phyloP scores from a whole-genome alignment of 2,888 invertebrate genomes.

The Orchesella flavescens region DNA sequence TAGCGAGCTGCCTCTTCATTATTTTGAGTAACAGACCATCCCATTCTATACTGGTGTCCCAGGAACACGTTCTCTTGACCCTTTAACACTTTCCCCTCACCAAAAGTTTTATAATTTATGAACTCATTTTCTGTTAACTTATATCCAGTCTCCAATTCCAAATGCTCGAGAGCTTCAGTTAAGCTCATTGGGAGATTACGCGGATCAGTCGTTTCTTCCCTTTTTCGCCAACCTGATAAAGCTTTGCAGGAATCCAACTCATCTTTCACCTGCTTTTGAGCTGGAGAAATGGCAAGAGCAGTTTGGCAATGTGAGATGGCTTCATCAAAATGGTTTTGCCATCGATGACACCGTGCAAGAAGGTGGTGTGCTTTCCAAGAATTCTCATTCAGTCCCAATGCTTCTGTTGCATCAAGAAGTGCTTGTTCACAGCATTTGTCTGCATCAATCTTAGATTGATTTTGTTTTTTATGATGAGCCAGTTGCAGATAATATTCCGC shows the following conservation, averaged over 20 bases:
- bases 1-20: conserved; percentile 45
- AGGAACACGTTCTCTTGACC: conserved; percentile 26
- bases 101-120: not conserved
- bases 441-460: conserved; percentile 3
- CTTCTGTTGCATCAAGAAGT: not conserved
- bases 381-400: conserved; percentile 15
- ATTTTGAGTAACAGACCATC: conserved; percentile 15
- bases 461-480: conserved; percentile 1
- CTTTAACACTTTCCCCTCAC: not conserved
- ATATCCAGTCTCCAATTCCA: not conserved
- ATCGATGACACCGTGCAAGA: conserved; percentile 4
- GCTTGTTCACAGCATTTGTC: conserved; percentile 9
- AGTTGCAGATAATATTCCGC: conserved; percentile 17
- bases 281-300: conserved; percentile 39
- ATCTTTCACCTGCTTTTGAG: conserved; percentile 3
- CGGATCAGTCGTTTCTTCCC: conserved; percentile 56
- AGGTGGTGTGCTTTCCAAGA: conserved; percentile 57
- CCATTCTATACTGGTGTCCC: conserved; percentile 16
- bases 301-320: conserved; percentile 30
- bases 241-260: conserved; percentile 32
- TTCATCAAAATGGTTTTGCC: conserved; percentile 6
- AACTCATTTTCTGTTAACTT: not conserved
- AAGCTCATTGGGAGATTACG: not conserved
- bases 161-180: not conserved
- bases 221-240: not conserved